Evolutionary conservation across 2,797 vertebrate genomes (phyloP).

Genomic region (Syndactyla subalaris): DNA sequence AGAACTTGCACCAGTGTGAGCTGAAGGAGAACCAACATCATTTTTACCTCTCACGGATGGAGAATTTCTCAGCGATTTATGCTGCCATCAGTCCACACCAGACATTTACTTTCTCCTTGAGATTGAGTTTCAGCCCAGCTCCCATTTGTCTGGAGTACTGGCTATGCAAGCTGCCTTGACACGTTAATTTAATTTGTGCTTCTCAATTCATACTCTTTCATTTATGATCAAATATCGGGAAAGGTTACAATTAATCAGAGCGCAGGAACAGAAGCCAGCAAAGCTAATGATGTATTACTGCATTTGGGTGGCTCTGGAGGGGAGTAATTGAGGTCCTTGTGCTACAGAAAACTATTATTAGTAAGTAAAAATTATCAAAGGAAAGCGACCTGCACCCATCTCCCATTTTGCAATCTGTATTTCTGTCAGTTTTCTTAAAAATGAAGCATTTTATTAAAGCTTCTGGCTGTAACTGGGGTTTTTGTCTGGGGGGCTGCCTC

Average conservation of each 20-base stretch:
- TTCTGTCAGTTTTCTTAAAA: neutral
- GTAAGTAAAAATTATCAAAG: constrained; percentile 1
- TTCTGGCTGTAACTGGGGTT: neutral
- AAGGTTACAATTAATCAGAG: constrained; percentile 64
- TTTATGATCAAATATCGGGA: constrained; percentile 14
- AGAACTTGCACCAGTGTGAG: neutral
- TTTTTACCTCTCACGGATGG: neutral
- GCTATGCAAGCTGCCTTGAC: constrained; percentile 22
- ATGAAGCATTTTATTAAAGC: fast-evolving
- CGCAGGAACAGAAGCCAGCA: neutral
- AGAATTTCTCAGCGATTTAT: neutral
- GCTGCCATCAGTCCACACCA: neutral
- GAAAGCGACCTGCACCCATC: neutral
- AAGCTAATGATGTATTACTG: constrained; percentile 19
- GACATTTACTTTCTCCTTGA: constrained; percentile 1
- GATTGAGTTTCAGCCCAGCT: neutral
- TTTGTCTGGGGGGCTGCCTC: neutral
- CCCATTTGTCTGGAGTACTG: constrained; percentile 12
- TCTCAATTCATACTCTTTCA: constrained; percentile 28
- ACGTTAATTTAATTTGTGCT: constrained; percentile 40
- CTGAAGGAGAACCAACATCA: neutral
- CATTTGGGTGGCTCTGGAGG: neutral
- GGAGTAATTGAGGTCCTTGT: constrained; percentile 2
- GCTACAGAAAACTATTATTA: constrained; percentile 25
- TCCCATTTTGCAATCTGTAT: neutral